These are phyloP conservation scores for Ypsolopha sequella DNA, from an alignment of 2,888 invertebrate species.

Conservation along the genomic window DNA sequence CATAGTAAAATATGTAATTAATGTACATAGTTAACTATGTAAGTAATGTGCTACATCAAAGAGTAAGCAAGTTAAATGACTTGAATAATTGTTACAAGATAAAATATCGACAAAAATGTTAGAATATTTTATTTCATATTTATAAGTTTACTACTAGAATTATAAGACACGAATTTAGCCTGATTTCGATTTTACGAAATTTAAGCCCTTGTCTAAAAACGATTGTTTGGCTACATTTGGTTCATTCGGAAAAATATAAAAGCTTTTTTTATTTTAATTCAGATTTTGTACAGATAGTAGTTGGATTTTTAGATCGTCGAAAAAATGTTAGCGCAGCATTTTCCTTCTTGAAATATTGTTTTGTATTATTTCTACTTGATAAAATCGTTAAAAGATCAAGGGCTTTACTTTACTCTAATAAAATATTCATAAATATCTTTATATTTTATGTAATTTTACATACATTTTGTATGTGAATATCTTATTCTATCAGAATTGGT, in stretches of 20 bases:
- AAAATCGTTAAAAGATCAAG: not conserved
- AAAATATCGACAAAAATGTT: not conserved
- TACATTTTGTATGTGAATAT: conserved; percentile 15
- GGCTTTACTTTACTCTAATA: not conserved
- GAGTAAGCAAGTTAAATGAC: too few relatives aligned
- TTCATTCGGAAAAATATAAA: too few relatives aligned
- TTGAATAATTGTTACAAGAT: not conserved
- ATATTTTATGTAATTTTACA: conserved; percentile 2
- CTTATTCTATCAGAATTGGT: conserved; percentile 48
- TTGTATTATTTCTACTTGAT: too few relatives aligned
- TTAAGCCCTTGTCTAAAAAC: too few relatives aligned
- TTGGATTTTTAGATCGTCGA: too few relatives aligned
- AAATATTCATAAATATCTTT: conserved; percentile 9
- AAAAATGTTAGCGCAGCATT: too few relatives aligned
- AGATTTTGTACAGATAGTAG: too few relatives aligned
- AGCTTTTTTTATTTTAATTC: too few relatives aligned
- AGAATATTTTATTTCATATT: not conserved
- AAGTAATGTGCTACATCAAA: not conserved
- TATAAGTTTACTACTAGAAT: not conserved
- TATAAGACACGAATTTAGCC: conserved; percentile 41
- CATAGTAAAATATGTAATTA: not conserved
- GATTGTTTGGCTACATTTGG: too few relatives aligned
- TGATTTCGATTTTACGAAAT: conserved; percentile 11
- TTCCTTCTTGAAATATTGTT: too few relatives aligned
- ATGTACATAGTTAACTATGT: not conserved